Base-by-base conservation (phyloP, 2,113 vertebrate species). In the Ageneiosus marmoratus region DNA sequence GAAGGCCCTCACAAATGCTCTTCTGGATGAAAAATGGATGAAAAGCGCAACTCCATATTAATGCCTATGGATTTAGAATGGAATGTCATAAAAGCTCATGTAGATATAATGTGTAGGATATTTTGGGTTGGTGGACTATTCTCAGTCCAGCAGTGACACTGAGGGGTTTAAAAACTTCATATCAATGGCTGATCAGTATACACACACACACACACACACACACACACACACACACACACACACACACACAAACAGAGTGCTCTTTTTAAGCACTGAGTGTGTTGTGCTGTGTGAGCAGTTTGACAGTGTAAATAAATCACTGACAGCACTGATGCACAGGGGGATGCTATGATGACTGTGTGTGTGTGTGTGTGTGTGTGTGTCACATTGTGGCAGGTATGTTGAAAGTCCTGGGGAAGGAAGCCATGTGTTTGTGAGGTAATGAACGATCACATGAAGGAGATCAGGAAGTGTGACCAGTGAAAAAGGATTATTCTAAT, bases 181-280 rank as follows among this genome's bases (percentile, higher is more conserved):
- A n/a, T n/a, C n/a, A n/a, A n/a, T n/a, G n/a, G n/a, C n/a, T n/a
- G n/a, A n/a, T n/a, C n/a, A n/a, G n/a, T n/a, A 24, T 0, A 76
- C 56, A 50, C n/a, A 63, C 29, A 69, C 69, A 77, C 70, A 84
- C 60, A 80, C 65, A 72, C 27, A 62, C 60, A 83, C 85, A 74
- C 60, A 65, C 56, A 60, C 53, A 85, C 81, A 82, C 63, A 41
- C 53, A 87, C 77, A 76, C 55, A 83, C 44, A 69, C 18, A 69
- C 37, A 72, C 84, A 79, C 69, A 84, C 53, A 37, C 22, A 80
- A 77, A 78, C 46, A 27, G 13, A 22, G 34, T 70, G 20, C 67
- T 70, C 37, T 70, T 55, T 75, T 63, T 78, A 86, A 79, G 34
- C 0, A 58, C n/a, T 34, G 32, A 41, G 50, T 67, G 44, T 79